Percentiles rank a stretch among this genome's conserved stretches.
phyloP scores from a whole-genome alignment of 1,140 invertebrate species.

The Leptinotarsa defecta region DNA sequence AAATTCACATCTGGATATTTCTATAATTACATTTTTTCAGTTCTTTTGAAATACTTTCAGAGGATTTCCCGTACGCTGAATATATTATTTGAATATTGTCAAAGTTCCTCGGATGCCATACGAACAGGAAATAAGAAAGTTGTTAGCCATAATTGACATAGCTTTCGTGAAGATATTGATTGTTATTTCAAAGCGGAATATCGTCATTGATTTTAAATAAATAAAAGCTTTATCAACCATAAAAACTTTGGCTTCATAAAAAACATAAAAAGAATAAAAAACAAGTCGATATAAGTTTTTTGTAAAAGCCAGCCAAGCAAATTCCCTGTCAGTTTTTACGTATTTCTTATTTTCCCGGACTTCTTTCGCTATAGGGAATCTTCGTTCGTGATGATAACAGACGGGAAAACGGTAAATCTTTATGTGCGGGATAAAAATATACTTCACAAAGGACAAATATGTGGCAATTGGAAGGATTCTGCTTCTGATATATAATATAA shows the following conservation, averaged over 20 bases:
- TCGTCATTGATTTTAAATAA: background rate
- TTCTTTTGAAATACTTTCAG: too few species aligned
- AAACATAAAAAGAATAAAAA: background rate
- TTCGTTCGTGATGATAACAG: slow-evolving; percentile 18
- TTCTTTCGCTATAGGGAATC: slow-evolving; percentile 10
- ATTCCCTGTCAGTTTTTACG: slow-evolving; percentile 11
- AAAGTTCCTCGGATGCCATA: too few species aligned
- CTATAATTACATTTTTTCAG: too few species aligned
- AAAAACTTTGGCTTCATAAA: background rate
- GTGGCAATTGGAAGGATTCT: slow-evolving; percentile 21
- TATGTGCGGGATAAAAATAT: slow-evolving; percentile 14
- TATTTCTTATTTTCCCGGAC: slow-evolving; percentile 18
- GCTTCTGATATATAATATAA: background rate
- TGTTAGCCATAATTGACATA: too few species aligned
- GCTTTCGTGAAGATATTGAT: too few species aligned
- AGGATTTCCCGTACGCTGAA: too few species aligned
- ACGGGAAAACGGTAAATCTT: slow-evolving; percentile 17
- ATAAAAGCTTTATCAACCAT: background rate
- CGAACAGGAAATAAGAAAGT: too few species aligned
- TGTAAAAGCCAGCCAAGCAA: slow-evolving; percentile 26
- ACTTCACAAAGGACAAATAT: slow-evolving; percentile 23
- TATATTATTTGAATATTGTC: too few species aligned
- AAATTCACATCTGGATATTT: too few species aligned
- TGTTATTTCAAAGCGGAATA: background rate
- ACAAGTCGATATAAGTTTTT: slow-evolving; percentile 17